Base-by-base conservation (phyloP, 2,797 vertebrate species). In the Lindbergichthys nudifrons region DNA sequence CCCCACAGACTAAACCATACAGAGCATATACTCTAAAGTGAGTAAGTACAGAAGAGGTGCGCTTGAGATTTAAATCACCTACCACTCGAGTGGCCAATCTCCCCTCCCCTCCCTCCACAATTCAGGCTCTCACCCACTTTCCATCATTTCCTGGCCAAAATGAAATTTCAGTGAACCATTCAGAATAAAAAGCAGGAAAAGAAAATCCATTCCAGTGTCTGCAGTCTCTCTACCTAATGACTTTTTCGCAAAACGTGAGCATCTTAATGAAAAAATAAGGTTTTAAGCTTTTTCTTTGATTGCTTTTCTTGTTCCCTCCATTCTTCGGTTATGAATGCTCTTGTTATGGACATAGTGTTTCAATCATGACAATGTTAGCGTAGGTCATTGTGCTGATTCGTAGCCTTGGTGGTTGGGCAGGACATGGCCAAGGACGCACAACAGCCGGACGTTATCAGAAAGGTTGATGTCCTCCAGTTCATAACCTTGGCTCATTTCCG, bases 401-500 rank as follows among this genome's bases (percentile, higher is more conserved):
- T 65, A 70, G 83, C 67, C 53, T 69, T 21, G 67, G 80, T 66
- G 70, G 60, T 81, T 51, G 52, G 52, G 61, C 64, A 1, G 81
- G 67, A 82, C 72, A 62, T 48, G 62, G 71, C 85, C 78, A 88
- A 90, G 87, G 86, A 89, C 82, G 63, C 45, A 7, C 78, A 88
- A 69, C 85, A 86, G 88, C 84, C 63, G 77, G 78, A 81, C 73
- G 66, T 82, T 88, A 88, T 91, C 91, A 81, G 81, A 65, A 39
- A 59, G 75, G 86, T 75, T 83, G 83, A 80, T 85, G 89, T 89
- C 86, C 91, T 90, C 82, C 19, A 5, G 90, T 89, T 88, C 75
- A 63, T 85, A 81, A 87, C 91, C 89, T 91, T 77, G 84, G 84
- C 84, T 90, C 85, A 81, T 53, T 81, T 91, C 90, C 73, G 75